Percentiles rank a stretch among this genome's conserved stretches.
phyloP scores from a whole-genome alignment of 2,888 invertebrate species.

The Ferrisia virgata region DNA sequence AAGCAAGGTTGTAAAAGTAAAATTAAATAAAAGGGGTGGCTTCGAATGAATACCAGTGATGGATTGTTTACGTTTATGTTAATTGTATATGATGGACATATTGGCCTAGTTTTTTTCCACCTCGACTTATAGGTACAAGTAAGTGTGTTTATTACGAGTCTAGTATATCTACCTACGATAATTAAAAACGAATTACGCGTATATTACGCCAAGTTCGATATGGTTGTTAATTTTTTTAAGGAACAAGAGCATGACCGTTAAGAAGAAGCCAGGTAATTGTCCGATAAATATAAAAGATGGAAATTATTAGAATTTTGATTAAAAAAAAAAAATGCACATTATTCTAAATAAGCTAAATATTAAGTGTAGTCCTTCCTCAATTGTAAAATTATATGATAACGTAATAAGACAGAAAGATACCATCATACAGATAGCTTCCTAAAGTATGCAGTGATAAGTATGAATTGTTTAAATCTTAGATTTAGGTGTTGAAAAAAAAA shows the following conservation, averaged over 20 bases:
- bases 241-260: constrained; percentile 17
- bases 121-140: too few species aligned
- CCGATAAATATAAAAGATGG: neutral
- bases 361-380: too few species aligned
- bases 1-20: too few species aligned
- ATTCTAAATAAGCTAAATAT: too few species aligned
- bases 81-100: too few species aligned
- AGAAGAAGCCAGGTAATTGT: neutral
- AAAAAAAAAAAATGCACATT: too few species aligned
- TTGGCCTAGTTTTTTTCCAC: neutral
- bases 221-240: neutral
- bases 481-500: neutral
- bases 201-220: neutral
- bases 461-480: neutral
- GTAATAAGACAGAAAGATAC: too few species aligned
- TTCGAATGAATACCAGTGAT: neutral
- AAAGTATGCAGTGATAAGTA: too few species aligned
- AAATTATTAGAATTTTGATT: neutral
- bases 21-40: neutral
- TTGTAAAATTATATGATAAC: neutral
- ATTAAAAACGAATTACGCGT: constrained; percentile 3
- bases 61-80: neutral
- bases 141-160: neutral
- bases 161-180: neutral
- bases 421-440: too few species aligned